Evolutionary conservation across 2,888 invertebrate genomes (phyloP).

Genomic region (Pollenia amentaria): DNA sequence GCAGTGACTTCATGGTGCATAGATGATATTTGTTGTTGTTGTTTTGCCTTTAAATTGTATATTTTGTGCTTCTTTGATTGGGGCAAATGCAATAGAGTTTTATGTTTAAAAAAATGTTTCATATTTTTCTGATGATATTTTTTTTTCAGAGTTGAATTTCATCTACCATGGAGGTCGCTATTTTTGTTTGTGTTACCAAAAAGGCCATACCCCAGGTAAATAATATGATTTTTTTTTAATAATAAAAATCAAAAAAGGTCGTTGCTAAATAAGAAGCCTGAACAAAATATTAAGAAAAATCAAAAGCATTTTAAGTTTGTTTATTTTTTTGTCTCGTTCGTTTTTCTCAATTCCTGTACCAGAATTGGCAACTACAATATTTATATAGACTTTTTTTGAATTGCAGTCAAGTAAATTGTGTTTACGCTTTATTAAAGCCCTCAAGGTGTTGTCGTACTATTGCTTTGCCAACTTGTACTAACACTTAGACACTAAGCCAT

Average conservation of each 20-base stretch:
- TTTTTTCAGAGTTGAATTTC: slow-evolving; percentile 40
- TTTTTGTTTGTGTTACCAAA: slow-evolving; percentile 41
- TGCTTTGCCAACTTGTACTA: background rate
- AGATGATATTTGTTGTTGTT: slow-evolving; percentile 28
- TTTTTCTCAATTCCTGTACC: slow-evolving; percentile 4
- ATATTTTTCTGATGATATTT: slow-evolving; percentile 36
- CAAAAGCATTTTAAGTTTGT: slow-evolving; percentile 31
- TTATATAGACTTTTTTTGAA: slow-evolving; percentile 13
- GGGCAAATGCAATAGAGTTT: slow-evolving; percentile 46
- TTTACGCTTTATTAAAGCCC: slow-evolving; percentile 61
- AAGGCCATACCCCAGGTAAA: slow-evolving; percentile 33
- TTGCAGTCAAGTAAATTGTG: slow-evolving; percentile 49
- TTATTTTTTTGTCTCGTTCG: background rate
- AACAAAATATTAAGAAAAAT: slow-evolving; percentile 41
- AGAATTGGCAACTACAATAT: slow-evolving; percentile 43
- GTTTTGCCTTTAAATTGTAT: slow-evolving; percentile 41
- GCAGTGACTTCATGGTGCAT: slow-evolving; percentile 13
- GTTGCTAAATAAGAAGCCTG: slow-evolving; percentile 20
- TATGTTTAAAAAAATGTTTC: slow-evolving; percentile 8
- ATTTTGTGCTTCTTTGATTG: slow-evolving; percentile 34
- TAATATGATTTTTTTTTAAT: slow-evolving; percentile 21
- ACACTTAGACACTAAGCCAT: background rate
- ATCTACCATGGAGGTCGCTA: slow-evolving; percentile 69
- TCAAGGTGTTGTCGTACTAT: slow-evolving; percentile 59
- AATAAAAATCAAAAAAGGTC: slow-evolving; percentile 21